Evolutionary conservation across 2,113 vertebrate species (phyloP).

Genomic region (Psophia crepitans): DNA sequence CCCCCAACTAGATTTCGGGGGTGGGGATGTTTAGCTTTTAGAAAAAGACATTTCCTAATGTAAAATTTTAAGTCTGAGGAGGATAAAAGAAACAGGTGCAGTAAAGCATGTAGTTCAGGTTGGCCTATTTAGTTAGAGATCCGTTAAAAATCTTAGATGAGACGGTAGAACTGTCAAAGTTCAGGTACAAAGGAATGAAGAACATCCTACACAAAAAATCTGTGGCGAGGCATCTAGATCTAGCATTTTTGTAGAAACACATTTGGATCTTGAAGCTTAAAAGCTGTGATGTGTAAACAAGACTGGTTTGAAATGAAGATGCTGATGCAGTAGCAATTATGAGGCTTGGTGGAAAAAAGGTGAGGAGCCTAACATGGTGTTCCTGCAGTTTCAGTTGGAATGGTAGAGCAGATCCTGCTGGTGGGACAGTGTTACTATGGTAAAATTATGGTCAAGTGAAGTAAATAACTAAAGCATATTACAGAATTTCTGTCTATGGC

Average conservation of each 20-base stretch:
- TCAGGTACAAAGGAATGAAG: constrained; percentile 43
- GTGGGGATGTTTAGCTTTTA: background rate
- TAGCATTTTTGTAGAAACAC: background rate
- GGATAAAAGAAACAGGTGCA: background rate
- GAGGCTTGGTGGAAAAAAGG: background rate
- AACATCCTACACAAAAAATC: constrained; percentile 37
- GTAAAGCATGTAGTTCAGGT: background rate
- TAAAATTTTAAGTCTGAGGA: background rate
- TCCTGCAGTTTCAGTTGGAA: background rate
- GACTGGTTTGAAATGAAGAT: constrained; percentile 17
- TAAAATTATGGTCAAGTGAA: background rate
- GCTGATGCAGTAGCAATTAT: constrained; percentile 40
- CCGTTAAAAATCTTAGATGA: background rate
- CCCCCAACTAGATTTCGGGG: background rate
- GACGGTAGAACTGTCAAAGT: background rate
- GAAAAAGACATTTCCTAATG: background rate
- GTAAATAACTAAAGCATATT: background rate
- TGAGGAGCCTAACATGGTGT: background rate
- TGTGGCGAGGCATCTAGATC: background rate
- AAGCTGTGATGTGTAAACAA: constrained; percentile 16
- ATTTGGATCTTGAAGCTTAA: background rate
- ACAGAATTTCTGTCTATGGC: background rate
- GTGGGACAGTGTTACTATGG: background rate
- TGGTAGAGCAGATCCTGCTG: background rate
- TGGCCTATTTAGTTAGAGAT: background rate